Base-by-base conservation (phyloP, 2,113 vertebrate species). In the Centropus bengalensis region DNA sequence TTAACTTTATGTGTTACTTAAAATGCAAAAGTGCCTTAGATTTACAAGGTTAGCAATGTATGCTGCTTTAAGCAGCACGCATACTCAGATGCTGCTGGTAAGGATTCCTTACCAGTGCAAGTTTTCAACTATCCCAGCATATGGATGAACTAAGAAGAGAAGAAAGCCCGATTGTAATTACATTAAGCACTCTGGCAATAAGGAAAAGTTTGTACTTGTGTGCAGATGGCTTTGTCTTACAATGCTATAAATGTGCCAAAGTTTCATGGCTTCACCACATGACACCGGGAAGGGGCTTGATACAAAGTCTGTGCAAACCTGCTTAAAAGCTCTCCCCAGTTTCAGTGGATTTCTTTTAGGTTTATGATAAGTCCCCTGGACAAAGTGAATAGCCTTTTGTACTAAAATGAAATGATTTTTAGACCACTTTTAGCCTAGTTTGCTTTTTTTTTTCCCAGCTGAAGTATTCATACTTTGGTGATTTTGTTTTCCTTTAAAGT, bases 121-220 rank as follows among this genome's bases (percentile, higher is more conserved):
- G 92, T 84, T 97, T 95, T 88, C 69, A 59, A 84, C 86, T 96
- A 44, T 73, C 87, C 80, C 96, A 88, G 94, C 96, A 93, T 75
- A 49, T 42, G 94, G 89, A 96, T 82, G 80, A 96, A 86, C 58
- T 33, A 91, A 96, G 89, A 40, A 74, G 86, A 91, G 87, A 91
- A 93, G 77, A 96, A 96, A 93, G 86, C 85, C 84, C 97, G 96
- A 91, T 38, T 97, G 80, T 96, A 98, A 97, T 98, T 97, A 97
- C 73, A 97, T 94, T 91, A 96, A 97, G 90, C 40, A 92, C 93
- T 96, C 92, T 82, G 94, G 64, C 82, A 96, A 79, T 44, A 89
- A 94, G 89, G 84, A 96, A 91, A 97, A 95, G 74, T 95, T 89
- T 97, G 93, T 97, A 58, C 90, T 92, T 69, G 51, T 77, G 92